Base-by-base conservation (phyloP, 2,888 invertebrate genomes). In the Dasysyrphus tricinctus region DNA sequence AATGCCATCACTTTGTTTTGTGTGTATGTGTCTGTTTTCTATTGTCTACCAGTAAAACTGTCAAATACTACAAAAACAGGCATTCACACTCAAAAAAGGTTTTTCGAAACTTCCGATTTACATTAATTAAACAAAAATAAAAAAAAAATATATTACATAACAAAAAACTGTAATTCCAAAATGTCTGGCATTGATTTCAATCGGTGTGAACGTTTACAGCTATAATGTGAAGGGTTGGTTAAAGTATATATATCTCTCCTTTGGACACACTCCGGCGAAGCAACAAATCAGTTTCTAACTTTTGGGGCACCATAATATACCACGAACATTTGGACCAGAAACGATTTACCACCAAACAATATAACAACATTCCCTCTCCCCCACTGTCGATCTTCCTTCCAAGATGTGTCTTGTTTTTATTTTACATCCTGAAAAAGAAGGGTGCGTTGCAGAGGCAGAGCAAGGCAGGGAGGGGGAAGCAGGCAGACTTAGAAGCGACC, bases 271-370 rank as follows among this genome's bases (percentile, higher is more conserved):
- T 86, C 77, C 74, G 77, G n/a, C 75, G 78, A 86, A 86, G 86
- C 82, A 82, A 78, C 82, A 86, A 86, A 86, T 81, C 86, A 82
- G 86, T 82, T 86, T 86, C 78, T 74, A 86, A 82, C 86, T 81
- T 86, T 67, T 56, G 72, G 73, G 42, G 54, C 83, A 79, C 83
- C 82, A 73, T 56, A 24, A 32, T 56, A 69, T 37, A 78, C 85
- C 74, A 82, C 77, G 42, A 61, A 51, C 74, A 75, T 81, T 86
- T 81, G 77, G 75, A 86, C 82, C 86, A 86, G 82, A 86, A 86
- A 86, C 86, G 86, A 86, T 86, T 86, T 82, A 75, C 86, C 81
- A 81, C 69, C 65, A 57, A 49, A 67, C 34, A 67, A 34, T 54
- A 56, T n/a, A n/a, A n/a, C n/a, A n/a, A 42, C 37, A 39, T 14